Conservation (phyloP, 2,888 invertebrate species). For the Drosophila infuscata region DNA sequence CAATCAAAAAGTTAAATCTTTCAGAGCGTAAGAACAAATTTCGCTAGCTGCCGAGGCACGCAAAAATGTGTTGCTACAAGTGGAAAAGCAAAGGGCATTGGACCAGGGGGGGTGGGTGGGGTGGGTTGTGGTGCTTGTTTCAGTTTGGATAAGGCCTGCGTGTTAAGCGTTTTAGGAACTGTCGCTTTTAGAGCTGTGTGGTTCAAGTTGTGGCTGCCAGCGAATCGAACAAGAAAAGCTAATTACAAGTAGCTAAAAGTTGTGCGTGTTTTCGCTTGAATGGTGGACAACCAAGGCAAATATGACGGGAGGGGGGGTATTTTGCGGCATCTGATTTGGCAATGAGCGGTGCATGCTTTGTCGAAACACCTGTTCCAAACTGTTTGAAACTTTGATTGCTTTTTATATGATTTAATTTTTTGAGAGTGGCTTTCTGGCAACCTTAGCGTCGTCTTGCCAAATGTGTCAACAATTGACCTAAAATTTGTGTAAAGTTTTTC, state of each 20-base stretch:
- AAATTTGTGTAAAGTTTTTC: conserved; percentile 45
- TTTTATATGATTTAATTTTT: conserved; percentile 63
- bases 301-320: neutral
- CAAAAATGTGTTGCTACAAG: conserved; percentile 60
- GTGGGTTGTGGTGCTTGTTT: neutral
- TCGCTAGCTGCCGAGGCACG: conserved; percentile 63
- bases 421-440: conserved; percentile 13
- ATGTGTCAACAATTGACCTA: conserved; percentile 74
- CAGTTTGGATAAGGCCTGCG: conserved; percentile 47
- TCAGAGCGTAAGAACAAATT: conserved; percentile 68
- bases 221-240: conserved; percentile 80
- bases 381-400: conserved; percentile 76
- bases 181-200: conserved; percentile 47
- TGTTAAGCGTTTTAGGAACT: conserved; percentile 66
- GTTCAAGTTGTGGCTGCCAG: conserved; percentile 55
- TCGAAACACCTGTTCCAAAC: conserved; percentile 71
- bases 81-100: neutral
- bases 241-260: conserved; percentile 79
- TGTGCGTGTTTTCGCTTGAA: conserved; percentile 70
- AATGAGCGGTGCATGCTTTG: conserved; percentile 17
- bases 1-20: conserved; percentile 83
- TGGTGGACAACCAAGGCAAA: conserved; percentile 47
- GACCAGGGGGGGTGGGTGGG: neutral
- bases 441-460: conserved; percentile 43
- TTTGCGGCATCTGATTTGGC: conserved; percentile 24